Percentiles rank a stretch among this genome's conserved stretches.
Evolutionary conservation across 1,140 invertebrate genomes (phyloP).

Genomic region (Aphelinus atriplicis): DNA sequence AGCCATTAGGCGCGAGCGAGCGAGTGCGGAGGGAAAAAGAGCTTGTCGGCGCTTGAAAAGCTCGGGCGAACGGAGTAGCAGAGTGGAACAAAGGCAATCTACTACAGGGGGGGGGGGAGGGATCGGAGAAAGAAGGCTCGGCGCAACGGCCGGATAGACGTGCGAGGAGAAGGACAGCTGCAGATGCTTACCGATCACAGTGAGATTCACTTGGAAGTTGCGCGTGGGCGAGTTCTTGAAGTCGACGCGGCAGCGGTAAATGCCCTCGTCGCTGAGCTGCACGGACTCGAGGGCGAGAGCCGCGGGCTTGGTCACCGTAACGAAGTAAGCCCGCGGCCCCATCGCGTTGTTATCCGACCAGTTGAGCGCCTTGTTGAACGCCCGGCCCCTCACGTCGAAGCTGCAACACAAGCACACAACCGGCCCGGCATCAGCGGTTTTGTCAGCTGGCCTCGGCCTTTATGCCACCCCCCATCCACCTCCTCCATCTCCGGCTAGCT

Average conservation of each 20-base stretch:
- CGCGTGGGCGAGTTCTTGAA: slow-evolving; percentile 90
- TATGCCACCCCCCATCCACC: too few species aligned
- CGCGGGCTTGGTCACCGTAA: slow-evolving; percentile 78
- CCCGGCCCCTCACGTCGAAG: slow-evolving; percentile 81
- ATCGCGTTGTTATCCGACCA: slow-evolving; percentile 82
- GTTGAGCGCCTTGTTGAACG: slow-evolving; percentile 79
- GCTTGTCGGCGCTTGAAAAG: neutral
- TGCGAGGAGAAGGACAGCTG: neutral
- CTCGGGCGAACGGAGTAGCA: neutral
- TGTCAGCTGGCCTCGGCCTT: too few species aligned
- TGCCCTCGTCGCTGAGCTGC: slow-evolving; percentile 83
- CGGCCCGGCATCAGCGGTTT: too few species aligned
- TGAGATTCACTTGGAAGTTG: slow-evolving; percentile 89
- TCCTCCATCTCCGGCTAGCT: too few species aligned
- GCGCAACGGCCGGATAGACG: neutral
- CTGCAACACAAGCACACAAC: slow-evolving; percentile 61
- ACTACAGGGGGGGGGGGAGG: neutral
- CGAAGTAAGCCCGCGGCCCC: slow-evolving; percentile 82
- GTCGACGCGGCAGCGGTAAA: slow-evolving; percentile 89
- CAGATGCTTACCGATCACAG: slow-evolving; percentile 84
- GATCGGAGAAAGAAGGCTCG: neutral
- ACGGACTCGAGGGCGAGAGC: slow-evolving; percentile 83
- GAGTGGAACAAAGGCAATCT: slow-evolving; percentile 5
- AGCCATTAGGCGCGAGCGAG: too few species aligned
- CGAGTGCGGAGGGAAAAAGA: too few species aligned